These are phyloP conservation scores for Cheilosia grossa DNA, from an alignment of 2,888 invertebrate genomes.

Conservation along the genomic window DNA sequence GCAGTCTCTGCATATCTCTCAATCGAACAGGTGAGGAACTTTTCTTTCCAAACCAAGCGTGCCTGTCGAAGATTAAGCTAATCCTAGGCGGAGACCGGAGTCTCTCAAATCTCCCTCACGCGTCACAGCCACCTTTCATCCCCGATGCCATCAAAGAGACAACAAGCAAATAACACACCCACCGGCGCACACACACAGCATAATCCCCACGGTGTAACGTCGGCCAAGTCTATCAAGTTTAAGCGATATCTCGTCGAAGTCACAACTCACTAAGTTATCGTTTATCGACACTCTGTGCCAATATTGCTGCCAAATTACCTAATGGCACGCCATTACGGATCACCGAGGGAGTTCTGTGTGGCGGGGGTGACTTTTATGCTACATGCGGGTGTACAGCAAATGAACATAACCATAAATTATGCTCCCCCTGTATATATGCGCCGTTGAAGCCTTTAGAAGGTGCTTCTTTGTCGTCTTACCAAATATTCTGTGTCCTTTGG, in stretches of 20 bases:
- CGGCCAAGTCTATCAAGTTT: constrained; percentile 16
- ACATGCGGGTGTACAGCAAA: constrained; percentile 26
- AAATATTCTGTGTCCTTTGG: constrained; percentile 37
- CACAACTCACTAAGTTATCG: constrained; percentile 39
- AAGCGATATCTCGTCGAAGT: constrained; percentile 49
- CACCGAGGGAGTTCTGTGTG: constrained; percentile 25
- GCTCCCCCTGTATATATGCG: constrained; percentile 10
- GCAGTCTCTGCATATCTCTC: too few species aligned
- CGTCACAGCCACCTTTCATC: constrained; percentile 24
- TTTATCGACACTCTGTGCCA: constrained; percentile 45
- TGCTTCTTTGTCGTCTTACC: constrained; percentile 19
- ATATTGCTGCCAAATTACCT: constrained; percentile 59
- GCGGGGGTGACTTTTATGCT: constrained; percentile 20
- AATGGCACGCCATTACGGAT: constrained; percentile 43
- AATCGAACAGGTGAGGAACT: too few species aligned
- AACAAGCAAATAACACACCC: constrained; percentile 33
- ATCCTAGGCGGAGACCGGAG: background rate
- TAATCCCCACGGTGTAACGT: background rate
- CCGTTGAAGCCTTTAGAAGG: constrained; percentile 24
- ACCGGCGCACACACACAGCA: background rate
- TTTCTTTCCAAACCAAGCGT: too few species aligned
- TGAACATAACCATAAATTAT: constrained; percentile 67
- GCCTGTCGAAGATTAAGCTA: too few species aligned
- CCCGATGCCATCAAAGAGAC: constrained; percentile 15
- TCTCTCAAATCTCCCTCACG: constrained; percentile 35